Evolutionary conservation across 53 echinoderm and acorn worm genomes (phyloP).

Genomic region (Stichopus horrens): DNA sequence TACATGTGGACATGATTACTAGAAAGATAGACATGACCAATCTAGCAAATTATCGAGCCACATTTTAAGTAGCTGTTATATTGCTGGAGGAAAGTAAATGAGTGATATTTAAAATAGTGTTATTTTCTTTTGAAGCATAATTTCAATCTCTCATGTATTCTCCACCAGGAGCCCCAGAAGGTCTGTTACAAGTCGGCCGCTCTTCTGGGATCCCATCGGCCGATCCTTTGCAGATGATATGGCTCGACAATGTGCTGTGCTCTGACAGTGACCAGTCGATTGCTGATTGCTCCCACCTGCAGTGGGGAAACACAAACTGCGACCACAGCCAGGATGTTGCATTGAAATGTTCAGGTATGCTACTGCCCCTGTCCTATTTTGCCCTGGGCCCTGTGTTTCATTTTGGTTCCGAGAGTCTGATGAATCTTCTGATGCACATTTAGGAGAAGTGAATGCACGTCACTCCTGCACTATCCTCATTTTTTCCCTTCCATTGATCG

Average conservation of each 20-base stretch:
- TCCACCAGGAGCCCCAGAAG: slow-evolving; percentile 55
- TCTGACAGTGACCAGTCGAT: slow-evolving; percentile 57
- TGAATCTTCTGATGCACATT: neutral
- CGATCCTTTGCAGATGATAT: slow-evolving; percentile 61
- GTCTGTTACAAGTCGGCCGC: slow-evolving; percentile 41
- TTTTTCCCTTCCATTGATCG: neutral
- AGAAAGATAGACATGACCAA: slow-evolving; percentile 1
- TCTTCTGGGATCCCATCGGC: slow-evolving; percentile 40
- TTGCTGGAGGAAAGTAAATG: neutral
- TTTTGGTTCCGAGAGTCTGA: neutral
- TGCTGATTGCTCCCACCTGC: slow-evolving; percentile 57
- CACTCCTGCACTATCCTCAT: neutral
- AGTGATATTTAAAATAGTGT: neutral
- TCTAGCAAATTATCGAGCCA: neutral
- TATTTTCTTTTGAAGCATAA: no score
- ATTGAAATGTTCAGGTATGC: slow-evolving; percentile 78
- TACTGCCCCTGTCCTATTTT: no score
- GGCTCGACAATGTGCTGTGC: slow-evolving; percentile 93
- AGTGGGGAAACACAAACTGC: slow-evolving; percentile 84
- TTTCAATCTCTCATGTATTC: neutral
- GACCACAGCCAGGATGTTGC: slow-evolving; percentile 82
- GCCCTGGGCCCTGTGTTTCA: neutral
- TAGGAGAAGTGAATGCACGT: neutral
- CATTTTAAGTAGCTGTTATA: neutral
- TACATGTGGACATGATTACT: neutral